Evolutionary conservation across 2,888 invertebrate genomes (phyloP), one percentile per base, ranked within the genome.

Genomic region (Plemyria rubiginata): DNA sequence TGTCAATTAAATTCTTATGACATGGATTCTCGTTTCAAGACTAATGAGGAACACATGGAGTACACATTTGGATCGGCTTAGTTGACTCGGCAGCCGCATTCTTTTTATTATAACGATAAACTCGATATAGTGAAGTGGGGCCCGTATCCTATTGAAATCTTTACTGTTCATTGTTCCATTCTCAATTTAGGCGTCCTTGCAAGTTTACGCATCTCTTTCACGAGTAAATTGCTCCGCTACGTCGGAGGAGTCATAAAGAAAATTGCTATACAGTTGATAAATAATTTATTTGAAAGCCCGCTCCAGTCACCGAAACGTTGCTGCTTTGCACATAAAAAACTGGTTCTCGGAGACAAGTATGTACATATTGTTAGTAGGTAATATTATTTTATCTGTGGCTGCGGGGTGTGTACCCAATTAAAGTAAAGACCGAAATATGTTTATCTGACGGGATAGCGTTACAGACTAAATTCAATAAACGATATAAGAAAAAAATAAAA

Each of bases 211-310:
- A 91, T 92, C 89, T 90, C 90, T 88, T 90, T 89, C 91, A 84
- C 82, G 85, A 90, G 87, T 84, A 92, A 92, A 92, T 92, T 92
- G 91, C 92, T 90, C 86, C 85, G 88, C 88, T 88, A 86, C 91
- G 91, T 88, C 90, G 89, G 91, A 91, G 91, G 92, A 92, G 91
- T 92, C 92, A 90, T 92, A 92, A 92, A 92, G 92, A 92, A 92
- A 92, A 92, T 92, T 92, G 92, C 92, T 90, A 91, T 92, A 92
- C 92, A 91, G 91, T 92, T 92, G 92, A 92, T 92, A 92, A 92
- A 92, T 92, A 92, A 92, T 92, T 92, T 92, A 92, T 92, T 89
- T 91, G 88, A 90, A 88, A 91, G 91, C 89, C 88, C 87, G 87
- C 88, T 85, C 90, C 89, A 92, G 92, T 92, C 92, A 91, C 91